A percentile compares a stretch with the other conserved stretches of the same genome.
These are phyloP conservation scores for Cantharis rustica DNA, from an alignment of 2,888 invertebrate genomes.

Conservation along the genomic window DNA sequence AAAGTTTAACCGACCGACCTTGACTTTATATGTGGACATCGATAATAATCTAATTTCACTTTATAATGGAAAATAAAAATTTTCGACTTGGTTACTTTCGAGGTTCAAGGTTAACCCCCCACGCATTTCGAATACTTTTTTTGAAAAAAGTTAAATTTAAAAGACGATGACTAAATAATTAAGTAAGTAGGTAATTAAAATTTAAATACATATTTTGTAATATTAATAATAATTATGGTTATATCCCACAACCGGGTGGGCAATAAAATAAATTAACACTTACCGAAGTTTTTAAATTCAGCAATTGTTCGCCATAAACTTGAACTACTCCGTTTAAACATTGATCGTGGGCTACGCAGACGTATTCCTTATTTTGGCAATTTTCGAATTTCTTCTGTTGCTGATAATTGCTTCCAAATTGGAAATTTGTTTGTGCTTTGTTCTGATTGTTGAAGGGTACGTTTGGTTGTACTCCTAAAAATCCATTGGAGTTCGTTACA, in stretches of 20 bases:
- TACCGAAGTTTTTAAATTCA: slow-evolving; percentile 61
- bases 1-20: not conserved
- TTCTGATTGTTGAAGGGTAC: slow-evolving; percentile 36
- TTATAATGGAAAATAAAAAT: not conserved
- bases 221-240: not conserved
- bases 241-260: not conserved
- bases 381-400: slow-evolving; percentile 40
- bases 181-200: not conserved
- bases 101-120: not conserved
- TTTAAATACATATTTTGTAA: not conserved
- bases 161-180: not conserved
- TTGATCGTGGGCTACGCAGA: slow-evolving; percentile 65
- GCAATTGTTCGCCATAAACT: slow-evolving; percentile 57
- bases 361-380: slow-evolving; percentile 64
- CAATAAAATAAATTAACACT: slow-evolving; percentile 46
- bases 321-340: slow-evolving; percentile 67
- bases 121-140: not conserved
- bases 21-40: not conserved
- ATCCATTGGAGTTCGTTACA: slow-evolving; percentile 44
- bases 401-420: slow-evolving; percentile 20
- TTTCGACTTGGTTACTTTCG: not conserved
- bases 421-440: not conserved
- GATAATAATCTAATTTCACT: slow-evolving; percentile 3
- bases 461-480: slow-evolving; percentile 52
- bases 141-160: not conserved